A percentile compares a stretch with the other conserved stretches of the same genome.
phyloP scores from a whole-genome alignment of 1,140 invertebrate genomes.

The Philotrypesis tridentata region DNA sequence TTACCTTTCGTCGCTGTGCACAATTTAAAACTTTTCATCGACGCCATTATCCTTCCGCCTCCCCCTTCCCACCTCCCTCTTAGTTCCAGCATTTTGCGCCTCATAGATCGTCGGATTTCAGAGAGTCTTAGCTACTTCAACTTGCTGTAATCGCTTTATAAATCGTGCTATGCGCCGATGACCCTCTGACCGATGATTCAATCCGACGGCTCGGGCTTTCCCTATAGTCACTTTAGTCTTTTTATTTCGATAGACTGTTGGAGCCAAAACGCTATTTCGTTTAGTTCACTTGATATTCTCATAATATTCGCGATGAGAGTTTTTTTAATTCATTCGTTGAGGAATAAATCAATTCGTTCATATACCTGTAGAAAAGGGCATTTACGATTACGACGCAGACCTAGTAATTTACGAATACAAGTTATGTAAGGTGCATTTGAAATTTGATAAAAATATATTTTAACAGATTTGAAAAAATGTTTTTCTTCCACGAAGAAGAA shows the following conservation, averaged over 20 bases:
- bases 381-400: too few species aligned
- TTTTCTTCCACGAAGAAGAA: too few species aligned
- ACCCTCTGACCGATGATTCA: conserved; percentile 1
- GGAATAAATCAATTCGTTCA: too few species aligned
- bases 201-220: neutral
- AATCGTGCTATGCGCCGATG: conserved; percentile 37
- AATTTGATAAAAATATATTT: too few species aligned
- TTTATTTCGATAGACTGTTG: neutral
- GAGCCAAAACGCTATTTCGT: too few species aligned
- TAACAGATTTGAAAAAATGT: too few species aligned
- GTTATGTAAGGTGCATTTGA: too few species aligned
- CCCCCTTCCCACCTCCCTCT: conserved; percentile 51
- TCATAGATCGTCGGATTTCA: conserved; percentile 68
- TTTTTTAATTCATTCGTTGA: too few species aligned
- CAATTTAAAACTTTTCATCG: conserved; percentile 71
- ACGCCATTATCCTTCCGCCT: conserved; percentile 52
- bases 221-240: neutral
- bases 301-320: too few species aligned
- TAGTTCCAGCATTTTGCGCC: conserved; percentile 67
- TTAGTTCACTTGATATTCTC: too few species aligned
- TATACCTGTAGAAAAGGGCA: too few species aligned
- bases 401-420: too few species aligned
- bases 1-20: conserved; percentile 55
- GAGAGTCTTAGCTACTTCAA: conserved; percentile 50
- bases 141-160: conserved; percentile 51